Evolutionary conservation across 2,797 vertebrate species (phyloP).

Genomic region (Petrocephalus sullivani): DNA sequence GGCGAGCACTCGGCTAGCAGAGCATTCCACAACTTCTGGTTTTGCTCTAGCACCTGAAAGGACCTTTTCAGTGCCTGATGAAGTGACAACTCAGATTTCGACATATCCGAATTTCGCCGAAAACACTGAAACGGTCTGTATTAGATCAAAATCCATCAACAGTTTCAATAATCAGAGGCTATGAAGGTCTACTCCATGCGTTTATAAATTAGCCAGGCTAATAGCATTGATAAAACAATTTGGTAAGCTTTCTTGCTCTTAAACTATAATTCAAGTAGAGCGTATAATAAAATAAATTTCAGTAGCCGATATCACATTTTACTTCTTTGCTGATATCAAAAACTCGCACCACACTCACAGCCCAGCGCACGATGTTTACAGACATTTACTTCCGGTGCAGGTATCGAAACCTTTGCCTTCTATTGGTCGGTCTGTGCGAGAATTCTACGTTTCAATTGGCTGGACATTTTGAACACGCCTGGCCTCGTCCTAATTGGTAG

Average conservation of each 20-base stretch:
- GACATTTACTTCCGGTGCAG: background rate
- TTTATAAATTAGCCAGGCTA: background rate
- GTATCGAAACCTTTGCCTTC: background rate
- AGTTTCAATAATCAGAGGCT: background rate
- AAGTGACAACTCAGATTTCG: constrained; percentile 45
- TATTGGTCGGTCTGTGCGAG: background rate
- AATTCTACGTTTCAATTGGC: background rate
- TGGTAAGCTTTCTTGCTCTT: background rate
- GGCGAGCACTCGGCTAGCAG: constrained; percentile 59
- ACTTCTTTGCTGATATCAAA: background rate
- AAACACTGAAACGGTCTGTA: background rate
- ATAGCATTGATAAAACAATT: background rate
- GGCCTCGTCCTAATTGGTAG: background rate
- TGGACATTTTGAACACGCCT: background rate
- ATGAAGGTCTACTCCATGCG: background rate
- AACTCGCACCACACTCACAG: background rate
- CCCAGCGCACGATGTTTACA: background rate
- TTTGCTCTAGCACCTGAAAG: constrained; percentile 58
- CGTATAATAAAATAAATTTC: background rate
- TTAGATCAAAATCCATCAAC: background rate
- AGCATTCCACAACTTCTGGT: constrained; percentile 55
- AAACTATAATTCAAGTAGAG: background rate
- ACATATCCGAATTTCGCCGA: constrained; percentile 49
- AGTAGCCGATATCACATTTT: background rate
- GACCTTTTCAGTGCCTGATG: constrained; percentile 59